phyloP scores from a whole-genome alignment of 2,113 vertebrate species.

The Camelus bactrianus region DNA sequence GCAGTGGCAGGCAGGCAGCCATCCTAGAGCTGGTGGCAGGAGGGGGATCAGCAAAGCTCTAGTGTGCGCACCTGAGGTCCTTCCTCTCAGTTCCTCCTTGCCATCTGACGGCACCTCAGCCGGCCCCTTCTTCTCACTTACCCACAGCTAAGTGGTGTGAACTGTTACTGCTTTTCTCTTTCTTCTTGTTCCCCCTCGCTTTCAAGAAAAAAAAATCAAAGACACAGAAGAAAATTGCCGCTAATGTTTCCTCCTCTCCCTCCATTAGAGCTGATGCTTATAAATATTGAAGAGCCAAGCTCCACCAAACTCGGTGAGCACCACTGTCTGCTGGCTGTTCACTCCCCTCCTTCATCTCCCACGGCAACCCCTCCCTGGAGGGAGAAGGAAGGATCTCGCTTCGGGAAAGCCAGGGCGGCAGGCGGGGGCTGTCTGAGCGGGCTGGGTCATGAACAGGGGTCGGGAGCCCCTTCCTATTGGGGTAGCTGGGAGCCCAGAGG shows the following conservation, averaged over 20 bases:
- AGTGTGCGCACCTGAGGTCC: not conserved
- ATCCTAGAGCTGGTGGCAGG: not conserved
- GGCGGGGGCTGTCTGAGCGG: too few relatives aligned
- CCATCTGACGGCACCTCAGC: not conserved
- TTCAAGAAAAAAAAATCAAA: conserved; percentile 3
- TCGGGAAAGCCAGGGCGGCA: not conserved
- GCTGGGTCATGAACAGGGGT: not conserved
- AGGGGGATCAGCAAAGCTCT: not conserved
- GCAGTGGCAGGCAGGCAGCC: not conserved
- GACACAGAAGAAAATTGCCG: conserved; percentile 53
- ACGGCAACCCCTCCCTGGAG: conserved; percentile 10
- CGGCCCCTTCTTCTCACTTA: not conserved
- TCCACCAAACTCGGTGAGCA: not conserved
- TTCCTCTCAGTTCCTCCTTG: not conserved
- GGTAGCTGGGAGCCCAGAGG: not conserved
- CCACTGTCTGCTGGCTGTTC: not conserved
- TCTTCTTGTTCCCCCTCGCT: not conserved
- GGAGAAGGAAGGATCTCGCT: not conserved
- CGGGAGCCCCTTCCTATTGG: not conserved
- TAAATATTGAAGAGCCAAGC: conserved; percentile 61
- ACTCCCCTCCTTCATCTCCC: not conserved
- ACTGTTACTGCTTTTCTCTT: not conserved
- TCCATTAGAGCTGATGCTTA: conserved; percentile 46
- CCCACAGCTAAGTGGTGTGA: not conserved
- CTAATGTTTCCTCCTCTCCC: conserved; percentile 36